Conservation (phyloP, 2,113 vertebrate species). For the Tachysurus vachellii region DNA sequence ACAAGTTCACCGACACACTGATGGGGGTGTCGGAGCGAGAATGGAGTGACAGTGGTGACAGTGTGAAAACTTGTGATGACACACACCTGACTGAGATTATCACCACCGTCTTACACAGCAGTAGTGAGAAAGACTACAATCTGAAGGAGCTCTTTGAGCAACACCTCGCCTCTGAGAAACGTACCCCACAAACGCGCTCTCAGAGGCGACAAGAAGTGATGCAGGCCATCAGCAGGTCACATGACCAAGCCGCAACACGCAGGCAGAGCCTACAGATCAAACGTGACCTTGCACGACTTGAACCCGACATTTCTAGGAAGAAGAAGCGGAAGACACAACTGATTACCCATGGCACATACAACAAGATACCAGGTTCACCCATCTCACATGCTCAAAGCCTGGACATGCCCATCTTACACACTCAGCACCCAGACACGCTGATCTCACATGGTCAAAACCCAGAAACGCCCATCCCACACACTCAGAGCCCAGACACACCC, state of each 20-base stretch:
- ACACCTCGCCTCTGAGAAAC: slow-evolving; percentile 81
- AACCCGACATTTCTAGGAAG: slow-evolving; percentile 68
- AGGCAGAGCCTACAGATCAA: slow-evolving; percentile 85
- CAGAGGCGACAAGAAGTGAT: slow-evolving; percentile 83
- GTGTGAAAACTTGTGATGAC: slow-evolving; percentile 67
- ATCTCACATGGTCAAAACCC: neutral
- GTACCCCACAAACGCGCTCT: slow-evolving; percentile 85
- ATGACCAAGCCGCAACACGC: slow-evolving; percentile 76
- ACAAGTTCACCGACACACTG: slow-evolving; percentile 87
- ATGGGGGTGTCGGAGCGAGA: slow-evolving; percentile 82
- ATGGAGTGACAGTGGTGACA: slow-evolving; percentile 66
- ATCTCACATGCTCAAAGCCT: neutral
- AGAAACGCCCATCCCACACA: neutral
- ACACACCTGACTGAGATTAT: slow-evolving; percentile 86
- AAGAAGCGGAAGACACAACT: slow-evolving; percentile 60
- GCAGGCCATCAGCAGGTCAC: slow-evolving; percentile 76
- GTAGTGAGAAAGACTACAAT: slow-evolving; percentile 83
- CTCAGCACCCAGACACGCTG: neutral
- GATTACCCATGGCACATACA: neutral
- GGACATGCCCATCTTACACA: neutral
- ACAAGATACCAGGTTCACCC: neutral
- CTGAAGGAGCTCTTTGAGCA: slow-evolving; percentile 86
- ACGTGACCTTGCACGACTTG: slow-evolving; percentile 83
- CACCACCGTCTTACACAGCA: slow-evolving; percentile 83
- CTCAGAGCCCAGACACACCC: neutral